These are phyloP conservation scores for Sipha maydis DNA, from an alignment of 2,888 invertebrate genomes.

Conservation along the genomic window DNA sequence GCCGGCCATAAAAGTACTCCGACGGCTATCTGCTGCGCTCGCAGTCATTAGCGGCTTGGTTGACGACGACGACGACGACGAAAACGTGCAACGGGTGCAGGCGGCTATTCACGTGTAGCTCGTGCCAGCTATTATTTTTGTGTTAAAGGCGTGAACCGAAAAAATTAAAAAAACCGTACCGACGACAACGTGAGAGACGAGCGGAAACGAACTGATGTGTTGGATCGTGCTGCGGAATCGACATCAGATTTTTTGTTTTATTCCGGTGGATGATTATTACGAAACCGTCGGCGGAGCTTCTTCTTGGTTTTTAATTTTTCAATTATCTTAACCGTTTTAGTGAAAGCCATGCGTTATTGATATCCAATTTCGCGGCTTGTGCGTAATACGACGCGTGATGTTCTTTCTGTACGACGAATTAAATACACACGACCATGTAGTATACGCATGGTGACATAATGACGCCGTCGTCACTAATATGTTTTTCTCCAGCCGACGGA, in stretches of 20 bases:
- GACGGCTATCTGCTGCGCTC: neutral
- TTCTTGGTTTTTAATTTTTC: too few species aligned
- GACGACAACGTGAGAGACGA: neutral
- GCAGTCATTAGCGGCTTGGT: conserved; percentile 4
- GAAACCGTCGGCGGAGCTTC: neutral
- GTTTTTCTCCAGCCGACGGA: too few species aligned
- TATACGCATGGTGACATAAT: neutral
- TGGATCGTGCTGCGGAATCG: neutral
- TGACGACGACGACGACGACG: neutral
- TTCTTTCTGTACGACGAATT: neutral
- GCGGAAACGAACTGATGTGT: neutral
- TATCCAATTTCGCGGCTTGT: neutral
- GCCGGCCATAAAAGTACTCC: conserved; percentile 18
- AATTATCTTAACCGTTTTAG: too few species aligned
- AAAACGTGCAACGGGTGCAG: neutral
- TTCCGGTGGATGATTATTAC: neutral
- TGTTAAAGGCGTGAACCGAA: neutral
- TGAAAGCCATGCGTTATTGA: neutral
- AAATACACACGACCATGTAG: neutral
- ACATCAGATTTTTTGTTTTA: neutral
- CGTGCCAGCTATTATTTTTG: conserved; percentile 41
- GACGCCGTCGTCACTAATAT: neutral
- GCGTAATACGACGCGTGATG: neutral
- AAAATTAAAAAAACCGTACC: neutral
- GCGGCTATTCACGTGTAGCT: neutral